Percentiles rank a stretch among this genome's conserved stretches.
Conservation (phyloP, 2,113 vertebrate species). For the Odontesthes bonariensis region DNA sequence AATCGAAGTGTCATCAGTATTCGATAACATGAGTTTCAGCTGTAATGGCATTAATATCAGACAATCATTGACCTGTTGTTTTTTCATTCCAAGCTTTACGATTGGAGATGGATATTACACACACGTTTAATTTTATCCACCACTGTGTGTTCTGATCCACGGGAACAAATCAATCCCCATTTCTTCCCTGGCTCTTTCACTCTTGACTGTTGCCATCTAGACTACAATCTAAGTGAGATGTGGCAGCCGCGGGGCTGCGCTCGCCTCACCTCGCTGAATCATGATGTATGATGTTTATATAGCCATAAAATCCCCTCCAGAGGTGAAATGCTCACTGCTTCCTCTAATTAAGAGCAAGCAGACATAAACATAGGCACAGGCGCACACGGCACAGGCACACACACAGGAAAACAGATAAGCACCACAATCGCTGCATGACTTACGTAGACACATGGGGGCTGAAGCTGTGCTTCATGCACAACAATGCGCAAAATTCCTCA, state of each 20-base stretch:
- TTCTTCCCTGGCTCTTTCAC: constrained; percentile 34
- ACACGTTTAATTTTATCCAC: constrained; percentile 7
- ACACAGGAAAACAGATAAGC: constrained; percentile 7
- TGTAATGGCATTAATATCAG: neutral
- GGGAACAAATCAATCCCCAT: constrained; percentile 49
- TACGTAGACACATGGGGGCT: constrained; percentile 4
- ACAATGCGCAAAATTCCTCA: constrained; percentile 8
- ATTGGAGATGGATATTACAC: neutral
- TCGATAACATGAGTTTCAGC: neutral
- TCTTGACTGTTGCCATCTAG: constrained; percentile 52
- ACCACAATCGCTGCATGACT: constrained; percentile 3
- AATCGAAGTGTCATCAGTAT: neutral
- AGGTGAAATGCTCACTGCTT: constrained; percentile 62
- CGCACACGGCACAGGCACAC: constrained; percentile 9
- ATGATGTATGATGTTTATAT: constrained; percentile 75
- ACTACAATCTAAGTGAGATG: constrained; percentile 64
- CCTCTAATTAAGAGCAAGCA: constrained; percentile 70
- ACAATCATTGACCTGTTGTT: neutral
- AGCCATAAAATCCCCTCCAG: constrained; percentile 70
- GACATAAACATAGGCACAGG: constrained; percentile 52
- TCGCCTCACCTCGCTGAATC: constrained; percentile 71
- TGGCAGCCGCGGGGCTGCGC: constrained; percentile 54
- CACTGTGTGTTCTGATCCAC: constrained; percentile 33
- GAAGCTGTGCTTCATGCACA: constrained; percentile 2
- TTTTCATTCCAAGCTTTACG: neutral